A percentile compares a stretch with the other conserved stretches of the same genome.
phyloP scores from a whole-genome alignment of 1,140 invertebrate genomes.

The Trachymyrmex septentrionalis region DNA sequence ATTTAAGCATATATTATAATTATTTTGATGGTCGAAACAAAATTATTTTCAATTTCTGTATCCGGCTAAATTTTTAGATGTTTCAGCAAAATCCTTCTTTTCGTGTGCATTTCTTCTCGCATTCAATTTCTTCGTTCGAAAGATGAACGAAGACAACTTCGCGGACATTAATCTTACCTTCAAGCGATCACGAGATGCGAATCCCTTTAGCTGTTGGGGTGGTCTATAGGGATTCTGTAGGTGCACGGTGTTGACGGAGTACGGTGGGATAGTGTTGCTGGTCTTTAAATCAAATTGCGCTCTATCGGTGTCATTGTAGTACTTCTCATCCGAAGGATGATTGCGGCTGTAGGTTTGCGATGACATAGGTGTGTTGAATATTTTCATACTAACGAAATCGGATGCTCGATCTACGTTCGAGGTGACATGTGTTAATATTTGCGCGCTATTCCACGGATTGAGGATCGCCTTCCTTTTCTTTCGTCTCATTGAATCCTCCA shows the following conservation, averaged over 20 bases:
- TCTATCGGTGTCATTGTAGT: slow-evolving; percentile 45
- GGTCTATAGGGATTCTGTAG: slow-evolving; percentile 77
- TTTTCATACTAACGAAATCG: neutral
- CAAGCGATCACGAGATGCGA: slow-evolving; percentile 48
- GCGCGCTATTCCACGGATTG: slow-evolving; percentile 40
- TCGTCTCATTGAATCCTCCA: slow-evolving; percentile 13
- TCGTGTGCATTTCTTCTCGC: neutral
- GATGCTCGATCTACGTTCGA: slow-evolving; percentile 2
- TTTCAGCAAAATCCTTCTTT: too few relatives aligned
- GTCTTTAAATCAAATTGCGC: slow-evolving; percentile 49
- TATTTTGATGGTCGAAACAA: too few relatives aligned
- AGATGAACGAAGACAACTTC: slow-evolving; percentile 4
- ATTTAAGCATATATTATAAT: too few relatives aligned
- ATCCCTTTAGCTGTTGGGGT: slow-evolving; percentile 72
- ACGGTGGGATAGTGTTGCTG: slow-evolving; percentile 47
- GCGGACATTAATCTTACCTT: slow-evolving; percentile 63
- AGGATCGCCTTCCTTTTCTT: neutral
- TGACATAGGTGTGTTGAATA: slow-evolving; percentile 18
- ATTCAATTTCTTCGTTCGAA: slow-evolving; percentile 15
- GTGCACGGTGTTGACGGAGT: slow-evolving; percentile 75
- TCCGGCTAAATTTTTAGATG: too few relatives aligned
- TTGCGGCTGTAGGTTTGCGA: slow-evolving; percentile 41
- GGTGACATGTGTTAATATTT: slow-evolving; percentile 17
- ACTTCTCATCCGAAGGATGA: slow-evolving; percentile 1
- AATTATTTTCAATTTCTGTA: too few relatives aligned